phyloP scores from a whole-genome alignment of 2,888 invertebrate genomes.

The Dinocampus coccinellae region DNA sequence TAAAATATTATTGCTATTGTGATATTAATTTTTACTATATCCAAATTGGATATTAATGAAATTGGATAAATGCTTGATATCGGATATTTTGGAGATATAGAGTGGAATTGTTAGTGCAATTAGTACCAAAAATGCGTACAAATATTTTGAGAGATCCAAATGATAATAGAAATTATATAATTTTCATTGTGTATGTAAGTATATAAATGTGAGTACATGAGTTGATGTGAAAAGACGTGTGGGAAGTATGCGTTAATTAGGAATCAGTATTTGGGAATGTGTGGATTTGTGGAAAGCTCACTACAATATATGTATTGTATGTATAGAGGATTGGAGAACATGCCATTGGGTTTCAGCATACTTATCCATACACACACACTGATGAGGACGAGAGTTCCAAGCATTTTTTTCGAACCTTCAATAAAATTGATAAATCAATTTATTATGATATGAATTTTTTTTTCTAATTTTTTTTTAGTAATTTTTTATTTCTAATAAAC shows the following conservation, averaged over 20 bases:
- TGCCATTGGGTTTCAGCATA: constrained; percentile 30
- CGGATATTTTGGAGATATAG: no score
- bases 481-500: no score
- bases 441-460: background rate
- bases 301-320: background rate
- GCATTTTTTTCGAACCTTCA: constrained; percentile 31
- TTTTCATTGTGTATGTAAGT: background rate
- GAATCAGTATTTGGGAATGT: constrained; percentile 57
- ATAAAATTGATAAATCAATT: background rate
- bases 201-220: constrained; percentile 21
- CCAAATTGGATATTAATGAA: no score
- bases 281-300: constrained; percentile 58
- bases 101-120: no score
- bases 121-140: no score
- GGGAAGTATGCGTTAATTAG: constrained; percentile 65
- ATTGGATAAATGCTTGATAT: no score
- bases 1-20: no score
- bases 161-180: no score
- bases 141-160: no score
- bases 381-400: constrained; percentile 26
- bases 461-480: background rate
- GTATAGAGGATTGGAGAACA: constrained; percentile 24
- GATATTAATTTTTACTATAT: no score
- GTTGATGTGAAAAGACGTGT: constrained; percentile 9
- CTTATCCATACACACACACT: constrained; percentile 4